Base-by-base conservation (phyloP, 1,140 invertebrate genomes). In the Drosophila bocqueti region DNA sequence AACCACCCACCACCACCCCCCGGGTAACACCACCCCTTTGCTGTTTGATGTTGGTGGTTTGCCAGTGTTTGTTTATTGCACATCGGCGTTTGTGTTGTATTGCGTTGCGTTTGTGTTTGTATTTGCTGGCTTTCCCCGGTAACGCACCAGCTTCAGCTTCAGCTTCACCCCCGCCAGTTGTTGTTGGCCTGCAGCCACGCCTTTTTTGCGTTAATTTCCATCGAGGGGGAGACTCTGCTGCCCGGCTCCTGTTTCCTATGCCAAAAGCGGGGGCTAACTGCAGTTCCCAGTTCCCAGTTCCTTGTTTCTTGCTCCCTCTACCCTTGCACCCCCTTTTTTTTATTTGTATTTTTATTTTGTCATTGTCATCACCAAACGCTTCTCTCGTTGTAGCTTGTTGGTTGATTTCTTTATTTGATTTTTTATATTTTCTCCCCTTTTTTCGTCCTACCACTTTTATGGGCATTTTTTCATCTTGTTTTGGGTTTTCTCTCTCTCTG, bases 131-230 rank as follows among this genome's bases (percentile, higher is more conserved):
- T 54, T 47, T 59, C 15, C 45, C 71, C 36, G 10, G 65, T 24
- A 54, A 38, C 55, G 15, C 31, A 29, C 34, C 36, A 64, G 36
- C 24, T 6, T 11, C 8, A 16, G 21, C 36, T 8, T 29, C 6
- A 29, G 29, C 29, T 7, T 29, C 29, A 52, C 46, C 42, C 21
- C 36, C 29, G 40, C 73, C 62, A 57, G 49, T 54, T 18, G 36
- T 13, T 38, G 36, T 5, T 38, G 34, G 34, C 34, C 3, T 36
- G 29, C 55, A 10, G 52, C 84, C 84, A 87, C 84, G 84, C 84
- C 84, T 89, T 87, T 87, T 89, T 87, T 87, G 85, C 84, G 84
- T 87, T 89, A 87, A 87, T 87, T 89, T 79, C 81, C 78, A 89
- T 89, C 74, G 75, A 77, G 73, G 42, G 42, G 29, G 61, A 36